These are phyloP conservation scores for Idaea biselata DNA, from an alignment of 2,888 invertebrate genomes.

Conservation along the genomic window DNA sequence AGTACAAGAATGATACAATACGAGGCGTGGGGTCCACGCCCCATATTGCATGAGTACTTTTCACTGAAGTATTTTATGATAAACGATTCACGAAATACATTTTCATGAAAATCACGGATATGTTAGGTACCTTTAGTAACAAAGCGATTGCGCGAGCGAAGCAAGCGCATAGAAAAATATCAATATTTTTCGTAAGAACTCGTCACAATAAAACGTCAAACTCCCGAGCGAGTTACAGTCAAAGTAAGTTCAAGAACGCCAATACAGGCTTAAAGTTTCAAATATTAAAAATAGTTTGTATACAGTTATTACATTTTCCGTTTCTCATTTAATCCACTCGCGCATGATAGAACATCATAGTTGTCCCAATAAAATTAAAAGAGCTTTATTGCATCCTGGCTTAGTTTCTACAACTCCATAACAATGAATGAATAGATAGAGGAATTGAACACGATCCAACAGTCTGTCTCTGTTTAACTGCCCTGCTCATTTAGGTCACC, in stretches of 20 bases:
- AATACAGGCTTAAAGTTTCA: not conserved
- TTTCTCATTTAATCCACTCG: not conserved
- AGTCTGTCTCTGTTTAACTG: not conserved
- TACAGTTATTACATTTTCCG: not conserved
- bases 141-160: too few relatives aligned
- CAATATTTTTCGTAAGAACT: too few relatives aligned
- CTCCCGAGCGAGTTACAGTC: too few relatives aligned
- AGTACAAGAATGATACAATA: too few relatives aligned
- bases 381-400: not conserved
- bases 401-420: not conserved
- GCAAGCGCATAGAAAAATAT: too few relatives aligned
- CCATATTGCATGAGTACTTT: too few relatives aligned
- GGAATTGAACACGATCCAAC: not conserved
- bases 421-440: slow-evolving; percentile 3
- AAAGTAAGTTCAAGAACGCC: not conserved
- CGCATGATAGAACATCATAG: not conserved
- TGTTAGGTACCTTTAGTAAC: too few relatives aligned
- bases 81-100: too few relatives aligned
- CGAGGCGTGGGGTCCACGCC: too few relatives aligned
- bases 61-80: too few relatives aligned
- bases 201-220: too few relatives aligned
- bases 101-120: too few relatives aligned
- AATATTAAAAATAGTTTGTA: not conserved
- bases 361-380: slow-evolving; percentile 4
- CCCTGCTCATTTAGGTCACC: not conserved